Evolutionary conservation across 2,113 vertebrate genomes (phyloP), one percentile per base, ranked within the genome.

Genomic region (Junco hyemalis): DNA sequence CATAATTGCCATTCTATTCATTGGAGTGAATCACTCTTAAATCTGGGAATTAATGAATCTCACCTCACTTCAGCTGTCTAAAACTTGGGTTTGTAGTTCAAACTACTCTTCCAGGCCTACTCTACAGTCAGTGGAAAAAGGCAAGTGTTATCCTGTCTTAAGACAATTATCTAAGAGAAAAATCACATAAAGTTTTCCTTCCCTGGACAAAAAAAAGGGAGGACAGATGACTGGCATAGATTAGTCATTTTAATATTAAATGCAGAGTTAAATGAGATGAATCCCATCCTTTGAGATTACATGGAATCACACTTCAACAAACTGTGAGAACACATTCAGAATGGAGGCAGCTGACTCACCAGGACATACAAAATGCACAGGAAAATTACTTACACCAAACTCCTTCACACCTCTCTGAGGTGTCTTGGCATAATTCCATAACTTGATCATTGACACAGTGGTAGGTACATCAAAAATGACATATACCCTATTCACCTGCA

Each of bases 341-440:
- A 94, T 84, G 91, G 78, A 82, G 57, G 2, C 63, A 88, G 87
- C 72, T 80, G 65, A 83, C 59, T 86, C 70, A 90, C 57, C 54
- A 68, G 87, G 71, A 90, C 53, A 89, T 28, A 59, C 23, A 56
- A 84, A 84, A 91, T 40, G 57, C 59, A 92, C 50, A 82, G 56
- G 65, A 71, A 81, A 64, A 87, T 87, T 54, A 97, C 98, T 97
- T 97, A 99, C 99, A 87, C 99, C 99, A n/a, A 99, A 99, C 96
- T 99, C 99, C 91, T 99, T 99, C 78, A 99, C 99, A 94, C 99
- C 99, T 89, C 99, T 98, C 29, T 98, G 98, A 53, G 99, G 98
- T 0, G 99, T 99, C 97, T 99, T 99, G 21, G 99, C 98, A 60
- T 99, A 99, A 96, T 99, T 99, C 99, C 99, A 99, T 82, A 99